Base-by-base conservation (phyloP, 92 coral and sea anemone species). In the Siderastrea siderea region DNA sequence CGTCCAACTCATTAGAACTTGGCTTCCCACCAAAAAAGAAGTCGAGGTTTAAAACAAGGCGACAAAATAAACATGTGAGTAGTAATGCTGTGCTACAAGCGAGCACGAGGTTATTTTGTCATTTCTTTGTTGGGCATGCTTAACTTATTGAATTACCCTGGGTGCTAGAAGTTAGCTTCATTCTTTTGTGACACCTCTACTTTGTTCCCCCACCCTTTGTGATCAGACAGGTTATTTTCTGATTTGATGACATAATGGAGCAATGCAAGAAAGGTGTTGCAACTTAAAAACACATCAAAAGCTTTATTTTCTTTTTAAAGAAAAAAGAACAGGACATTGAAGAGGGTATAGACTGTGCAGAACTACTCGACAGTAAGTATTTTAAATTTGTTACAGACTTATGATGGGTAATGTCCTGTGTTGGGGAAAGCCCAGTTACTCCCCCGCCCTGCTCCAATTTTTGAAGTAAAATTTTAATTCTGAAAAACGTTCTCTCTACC, bases 11-110 rank as follows among this genome's bases (percentile, higher is more conserved):
- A n/a, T 50, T 16, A 44, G 89, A 89, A n/a, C 63, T 85, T 65
- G 67, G 61, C 10, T 71, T 84, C 11, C 98, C 98, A 26, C 99
- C 99, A 17, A 95, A 89, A 57, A 97, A 97, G 86, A 97, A 85
- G 74, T 97, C 99, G 17, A 97, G 94, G 78, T 97, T 97, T 72
- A 97, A 92, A 92, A 92, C 94, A 68, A 95, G 88, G 63, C 84
- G 43, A 67, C 85, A 74, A 74, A 76, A 82, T 62, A 47, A 46
- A 11, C 70, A 75, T 78, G 90, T 78, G 55, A 6, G 83, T 74
- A 50, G 45, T 4, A 43, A 12, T 51, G 61, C 64, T 15, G 15
- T 10, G 13, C 62, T 58, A 26, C 38, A 26, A 26, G 38, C 38
- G 0, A 26, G 38, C 38, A 26, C 0, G 38, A 26, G 38, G 38